A percentile compares a stretch with the other conserved stretches of the same genome.
These are phyloP conservation scores for Phoxinus dragarum DNA, from an alignment of 2,797 vertebrate species.

Conservation along the genomic window DNA sequence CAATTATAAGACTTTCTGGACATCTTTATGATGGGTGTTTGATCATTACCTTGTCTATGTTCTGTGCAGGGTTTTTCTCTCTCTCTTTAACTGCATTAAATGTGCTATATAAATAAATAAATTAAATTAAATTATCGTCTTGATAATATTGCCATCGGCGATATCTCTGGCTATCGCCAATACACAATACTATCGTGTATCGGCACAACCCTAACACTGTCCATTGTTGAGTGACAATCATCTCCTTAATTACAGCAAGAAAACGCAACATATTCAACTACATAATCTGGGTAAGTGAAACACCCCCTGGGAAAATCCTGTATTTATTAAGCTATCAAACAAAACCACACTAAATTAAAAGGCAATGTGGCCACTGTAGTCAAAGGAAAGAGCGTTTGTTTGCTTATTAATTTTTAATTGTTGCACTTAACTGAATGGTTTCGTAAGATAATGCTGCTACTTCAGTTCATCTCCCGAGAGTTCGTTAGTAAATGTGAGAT, in stretches of 20 bases:
- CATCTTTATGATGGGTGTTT: too few relatives aligned
- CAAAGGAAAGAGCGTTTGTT: neutral
- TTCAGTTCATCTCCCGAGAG: constrained; percentile 13
- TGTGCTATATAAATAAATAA: too few relatives aligned
- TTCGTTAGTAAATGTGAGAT: constrained; percentile 5
- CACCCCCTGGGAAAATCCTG: neutral
- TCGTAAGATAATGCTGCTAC: constrained; percentile 8
- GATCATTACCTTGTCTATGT: too few relatives aligned
- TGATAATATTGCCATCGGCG: too few relatives aligned
- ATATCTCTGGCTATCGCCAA: too few relatives aligned
- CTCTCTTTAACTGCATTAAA: too few relatives aligned
- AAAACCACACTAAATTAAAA: constrained; percentile 30
- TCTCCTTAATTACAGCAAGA: neutral
- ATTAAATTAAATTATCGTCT: too few relatives aligned
- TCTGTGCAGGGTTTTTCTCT: too few relatives aligned
- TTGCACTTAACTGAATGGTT: constrained; percentile 24
- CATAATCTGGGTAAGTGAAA: constrained; percentile 15
- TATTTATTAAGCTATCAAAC: constrained; percentile 9
- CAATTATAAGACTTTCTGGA: too few relatives aligned
- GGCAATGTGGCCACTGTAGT: constrained; percentile 20
- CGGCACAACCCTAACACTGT: neutral
- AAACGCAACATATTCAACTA: neutral
- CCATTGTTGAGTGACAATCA: neutral
- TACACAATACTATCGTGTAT: too few relatives aligned
- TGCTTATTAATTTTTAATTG: constrained; percentile 39